Evolutionary conservation across 2,888 invertebrate species (phyloP), one percentile per base, ranked within the genome.

Genomic region (Synanthedon formicaeformis): DNA sequence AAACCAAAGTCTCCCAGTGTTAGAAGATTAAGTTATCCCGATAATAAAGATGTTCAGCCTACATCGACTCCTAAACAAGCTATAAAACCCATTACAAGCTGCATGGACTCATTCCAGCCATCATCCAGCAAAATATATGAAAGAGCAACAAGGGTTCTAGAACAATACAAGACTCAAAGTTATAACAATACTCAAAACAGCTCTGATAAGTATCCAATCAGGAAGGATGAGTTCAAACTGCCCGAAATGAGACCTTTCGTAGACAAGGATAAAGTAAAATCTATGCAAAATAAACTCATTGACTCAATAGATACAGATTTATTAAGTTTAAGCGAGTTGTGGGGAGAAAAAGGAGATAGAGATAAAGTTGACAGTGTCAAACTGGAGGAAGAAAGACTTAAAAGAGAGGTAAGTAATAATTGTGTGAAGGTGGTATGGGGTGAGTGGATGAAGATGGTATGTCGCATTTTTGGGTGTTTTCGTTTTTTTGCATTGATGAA

Each of bases 351-450:
- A 59, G 76, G 69, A 55, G 83, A 72, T 54, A 74, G 71, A 56
- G 84, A 85, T 2, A 81, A 75, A 53, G 62, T 73, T 2, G 65
- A 71, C 41, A 65, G 63, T 54, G 69, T 81, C 40, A 91, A 91
- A 66, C 75, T 94, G 2, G 92, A 94, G 68, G 95, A 95, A 72
- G 95, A 95, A 71, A 91, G 91, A 66, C 80, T 93, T 45, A 89
- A 94, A 55, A 86, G 95, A 66, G 92, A 94, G 87, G 94, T 94
- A 83, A 74, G 80, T n/a, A n/a, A n/a, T n/a, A n/a, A n/a, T n/a
- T n/a, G n/a, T n/a, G n/a, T n/a, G n/a, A n/a, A n/a, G n/a, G n/a
- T n/a, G n/a, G n/a, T n/a, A n/a, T n/a, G n/a, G n/a, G n/a, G n/a
- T n/a, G n/a, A n/a, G n/a, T n/a, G n/a, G n/a, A n/a, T n/a, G n/a